Conservation (phyloP, 2,113 vertebrate genomes). For the Edolisoma coerulescens region DNA sequence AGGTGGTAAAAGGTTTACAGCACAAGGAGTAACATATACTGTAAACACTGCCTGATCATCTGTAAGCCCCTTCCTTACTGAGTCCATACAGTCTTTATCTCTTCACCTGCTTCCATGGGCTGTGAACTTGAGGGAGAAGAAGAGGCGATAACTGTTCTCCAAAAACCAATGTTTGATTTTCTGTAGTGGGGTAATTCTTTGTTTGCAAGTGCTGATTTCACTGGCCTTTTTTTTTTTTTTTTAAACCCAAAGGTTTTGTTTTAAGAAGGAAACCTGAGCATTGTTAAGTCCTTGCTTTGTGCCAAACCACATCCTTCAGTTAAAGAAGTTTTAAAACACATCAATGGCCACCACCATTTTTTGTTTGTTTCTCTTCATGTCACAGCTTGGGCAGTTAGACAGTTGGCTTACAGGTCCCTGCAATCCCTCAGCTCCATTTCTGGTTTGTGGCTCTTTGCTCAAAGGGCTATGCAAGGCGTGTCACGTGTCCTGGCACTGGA, state of each 20-base stretch:
- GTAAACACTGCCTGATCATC: not conserved
- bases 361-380: not conserved
- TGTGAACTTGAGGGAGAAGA: not conserved
- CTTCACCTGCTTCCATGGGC: not conserved
- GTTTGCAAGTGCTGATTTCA: not conserved
- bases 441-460: conserved; percentile 9
- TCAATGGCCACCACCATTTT: not conserved
- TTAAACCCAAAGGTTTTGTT: not conserved
- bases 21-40: not conserved
- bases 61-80: not conserved
- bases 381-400: not conserved
- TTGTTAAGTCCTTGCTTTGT: not conserved
- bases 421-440: not conserved
- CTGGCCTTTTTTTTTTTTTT: not conserved
- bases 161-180: not conserved
- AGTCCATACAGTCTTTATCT: not conserved
- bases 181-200: not conserved
- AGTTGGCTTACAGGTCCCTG: not conserved
- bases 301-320: not conserved
- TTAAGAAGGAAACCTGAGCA: not conserved
- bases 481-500: not conserved
- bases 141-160: not conserved
- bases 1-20: conserved; percentile 15
- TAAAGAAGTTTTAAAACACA: not conserved
- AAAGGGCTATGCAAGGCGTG: not conserved